Evolutionary conservation across 2,888 invertebrate genomes (phyloP), one percentile per base, ranked within the genome.

Genomic region (Scaptomyza polygonia): DNA sequence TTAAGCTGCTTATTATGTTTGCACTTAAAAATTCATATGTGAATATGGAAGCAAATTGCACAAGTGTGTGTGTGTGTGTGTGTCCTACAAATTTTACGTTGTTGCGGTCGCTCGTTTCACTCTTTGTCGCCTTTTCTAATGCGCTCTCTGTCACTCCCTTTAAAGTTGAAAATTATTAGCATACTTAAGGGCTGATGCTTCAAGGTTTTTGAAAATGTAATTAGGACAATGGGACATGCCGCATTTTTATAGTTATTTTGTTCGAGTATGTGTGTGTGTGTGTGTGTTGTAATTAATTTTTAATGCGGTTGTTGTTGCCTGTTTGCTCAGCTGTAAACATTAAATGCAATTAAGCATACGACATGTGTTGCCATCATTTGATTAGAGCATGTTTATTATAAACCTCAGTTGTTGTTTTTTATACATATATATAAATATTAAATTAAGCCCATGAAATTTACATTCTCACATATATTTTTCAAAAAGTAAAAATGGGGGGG

Each of bases 1-100:
- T 85, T 85, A 86, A 84, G 85, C 85, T 79, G 80, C 84, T 85
- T 85, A 85, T 85, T 85, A 85, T 85, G 85, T 84, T 84, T 85
- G 85, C 80, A 85, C 87, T 86, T 86, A 85, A 82, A 85, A 86
- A 82, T 85, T 85, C 85, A 86, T 79, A 86, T 85, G 85, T 72
- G 80, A 81, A 77, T 81, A 83, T 76, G 64, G 77, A 71, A 83
- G 71, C 78, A 75, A 72, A 83, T 76, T 79, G 67, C 54, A 49
- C 49, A 36, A 16, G 11, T 29, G 4, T 45, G 6, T 14, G 3
- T 29, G 27, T 25, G 5, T 25, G 5, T 44, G 48, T 58, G 36
- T 27, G 62, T 25, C 44, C 55, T 45, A 69, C 69, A 69, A 67
- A 70, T 69, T 69, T 67, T 48, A 72, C 72, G 73, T 78, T 66